A percentile compares a stretch with the other conserved stretches of the same genome.
phyloP scores from a whole-genome alignment of 2,888 invertebrate genomes.

The Cotesia congregata region DNA sequence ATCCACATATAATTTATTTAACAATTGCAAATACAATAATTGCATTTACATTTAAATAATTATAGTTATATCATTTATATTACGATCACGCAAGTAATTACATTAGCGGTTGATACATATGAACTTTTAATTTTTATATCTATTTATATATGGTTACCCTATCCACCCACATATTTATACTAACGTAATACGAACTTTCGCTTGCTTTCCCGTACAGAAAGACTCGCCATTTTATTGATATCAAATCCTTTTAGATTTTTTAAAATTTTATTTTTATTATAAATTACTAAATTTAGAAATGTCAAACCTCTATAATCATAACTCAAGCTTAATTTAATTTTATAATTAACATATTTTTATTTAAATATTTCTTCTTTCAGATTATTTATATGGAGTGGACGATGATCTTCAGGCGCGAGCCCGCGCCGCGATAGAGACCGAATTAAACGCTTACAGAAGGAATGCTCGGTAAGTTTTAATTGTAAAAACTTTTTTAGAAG shows the following conservation, averaged over 20 bases:
- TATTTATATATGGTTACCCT: neutral
- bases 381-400: conserved; percentile 66
- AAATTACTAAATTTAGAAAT: neutral
- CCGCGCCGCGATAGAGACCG: conserved; percentile 67
- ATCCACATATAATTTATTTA: neutral
- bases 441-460: conserved; percentile 61
- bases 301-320: neutral
- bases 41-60: neutral
- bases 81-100: neutral
- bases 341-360: neutral
- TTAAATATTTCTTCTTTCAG: conserved; percentile 44
- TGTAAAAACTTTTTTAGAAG: conserved; percentile 12
- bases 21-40: neutral
- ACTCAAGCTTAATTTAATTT: neutral
- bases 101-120: neutral
- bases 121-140: conserved; percentile 11
- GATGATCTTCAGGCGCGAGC: conserved; percentile 67
- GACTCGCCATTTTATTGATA: neutral
- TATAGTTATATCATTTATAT: neutral
- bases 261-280: too few species aligned
- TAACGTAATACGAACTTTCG: conserved; percentile 4
- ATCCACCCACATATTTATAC: conserved; percentile 7
- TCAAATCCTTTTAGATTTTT: neutral
- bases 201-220: conserved; percentile 1
- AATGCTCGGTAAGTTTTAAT: conserved; percentile 55